A percentile compares a stretch with the other conserved stretches of the same genome.
Evolutionary conservation across 2,888 invertebrate species (phyloP).

Genomic region (Lasioglossum villosulum): DNA sequence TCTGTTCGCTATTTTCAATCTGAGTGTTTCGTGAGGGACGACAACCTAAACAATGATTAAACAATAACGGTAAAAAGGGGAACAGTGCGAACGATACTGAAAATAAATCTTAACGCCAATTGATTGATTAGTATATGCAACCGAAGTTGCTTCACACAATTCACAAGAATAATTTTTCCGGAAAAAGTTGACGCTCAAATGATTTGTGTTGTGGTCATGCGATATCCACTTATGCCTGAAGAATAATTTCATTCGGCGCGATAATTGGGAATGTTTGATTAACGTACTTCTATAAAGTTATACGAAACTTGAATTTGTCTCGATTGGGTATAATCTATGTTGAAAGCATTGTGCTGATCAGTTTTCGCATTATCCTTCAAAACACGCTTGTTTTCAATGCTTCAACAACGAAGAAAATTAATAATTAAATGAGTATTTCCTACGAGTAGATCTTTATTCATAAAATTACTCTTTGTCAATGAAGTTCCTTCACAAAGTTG

Average conservation of each 20-base stretch:
- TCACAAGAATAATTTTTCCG: neutral
- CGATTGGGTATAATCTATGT: conserved; percentile 5
- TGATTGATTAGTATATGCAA: neutral
- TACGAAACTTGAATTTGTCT: neutral
- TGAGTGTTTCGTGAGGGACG: neutral
- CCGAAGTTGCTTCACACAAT: neutral
- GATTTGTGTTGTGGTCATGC: neutral
- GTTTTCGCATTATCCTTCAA: conserved; percentile 38
- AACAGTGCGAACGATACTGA: neutral
- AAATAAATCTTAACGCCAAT: neutral
- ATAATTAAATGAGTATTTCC: conserved; percentile 60
- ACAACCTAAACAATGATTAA: neutral
- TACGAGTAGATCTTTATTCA: conserved; percentile 74
- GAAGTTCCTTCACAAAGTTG: conserved; percentile 71
- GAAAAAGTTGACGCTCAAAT: neutral
- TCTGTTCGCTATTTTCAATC: neutral
- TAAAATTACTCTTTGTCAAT: conserved; percentile 69
- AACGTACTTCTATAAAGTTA: neutral
- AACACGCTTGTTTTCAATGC: conserved; percentile 10
- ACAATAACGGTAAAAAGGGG: neutral
- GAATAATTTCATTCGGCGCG: conserved; percentile 12
- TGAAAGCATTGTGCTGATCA: conserved; percentile 9
- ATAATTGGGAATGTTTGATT: neutral
- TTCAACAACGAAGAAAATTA: conserved; percentile 17
- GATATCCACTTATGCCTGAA: neutral